phyloP scores from a whole-genome alignment of 1,140 invertebrate species.

The Macrocentrus cingulum region DNA sequence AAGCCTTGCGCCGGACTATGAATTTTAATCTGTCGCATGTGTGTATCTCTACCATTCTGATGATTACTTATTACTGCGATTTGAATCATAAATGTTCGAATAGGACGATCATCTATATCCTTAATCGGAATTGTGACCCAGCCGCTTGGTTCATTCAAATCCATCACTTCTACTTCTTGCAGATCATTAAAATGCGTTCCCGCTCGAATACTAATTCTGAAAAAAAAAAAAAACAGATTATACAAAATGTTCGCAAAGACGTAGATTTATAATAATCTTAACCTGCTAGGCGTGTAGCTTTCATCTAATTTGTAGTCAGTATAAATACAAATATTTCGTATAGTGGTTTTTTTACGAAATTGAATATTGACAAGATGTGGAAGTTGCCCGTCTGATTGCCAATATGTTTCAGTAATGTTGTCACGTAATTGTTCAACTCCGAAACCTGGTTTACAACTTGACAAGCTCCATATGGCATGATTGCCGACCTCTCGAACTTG shows the following conservation, averaged over 20 bases:
- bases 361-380: conserved; percentile 98
- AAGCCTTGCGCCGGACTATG: conserved; percentile 85
- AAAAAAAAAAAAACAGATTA: conserved; percentile 27
- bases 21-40: conserved; percentile 95
- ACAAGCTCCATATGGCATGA: conserved; percentile 97
- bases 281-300: conserved; percentile 95
- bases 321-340: conserved; percentile 94
- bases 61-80: conserved; percentile 97
- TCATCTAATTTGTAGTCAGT: conserved; percentile 98
- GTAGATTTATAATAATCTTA: too few relatives aligned
- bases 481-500: conserved; percentile 90
- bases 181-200: conserved; percentile 97
- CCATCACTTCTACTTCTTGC: conserved; percentile 94
- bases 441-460: conserved; percentile 97
- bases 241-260: neutral
- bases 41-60: conserved; percentile 97
- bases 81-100: conserved; percentile 95
- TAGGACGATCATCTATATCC: conserved; percentile 83
- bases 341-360: conserved; percentile 93
- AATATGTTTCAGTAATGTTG: conserved; percentile 95
- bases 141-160: conserved; percentile 90
- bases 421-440: conserved; percentile 96
- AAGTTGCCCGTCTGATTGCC: conserved; percentile 98
- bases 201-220: conserved; percentile 87
- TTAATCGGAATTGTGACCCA: conserved; percentile 94